These are phyloP conservation scores for Drosophila paranaensis DNA, from an alignment of 2,888 invertebrate species.

Conservation along the genomic window DNA sequence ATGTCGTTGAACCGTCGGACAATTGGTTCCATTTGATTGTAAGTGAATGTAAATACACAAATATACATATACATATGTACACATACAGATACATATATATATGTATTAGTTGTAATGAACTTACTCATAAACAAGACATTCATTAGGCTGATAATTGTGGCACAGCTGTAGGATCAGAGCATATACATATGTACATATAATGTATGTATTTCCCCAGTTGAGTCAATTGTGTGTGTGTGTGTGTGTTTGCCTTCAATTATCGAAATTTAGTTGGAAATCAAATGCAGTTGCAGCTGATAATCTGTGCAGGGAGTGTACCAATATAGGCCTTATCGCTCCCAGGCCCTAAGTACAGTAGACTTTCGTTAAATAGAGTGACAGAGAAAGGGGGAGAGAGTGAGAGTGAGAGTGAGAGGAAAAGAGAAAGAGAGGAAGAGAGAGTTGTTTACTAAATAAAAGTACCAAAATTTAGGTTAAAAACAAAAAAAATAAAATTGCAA, in stretches of 20 bases:
- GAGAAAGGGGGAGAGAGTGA: background rate
- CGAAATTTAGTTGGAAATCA: slow-evolving; percentile 13
- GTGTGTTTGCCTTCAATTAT: background rate
- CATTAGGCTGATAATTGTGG: slow-evolving; percentile 9
- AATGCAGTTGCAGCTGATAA: slow-evolving; percentile 24
- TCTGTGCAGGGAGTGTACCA: slow-evolving; percentile 9
- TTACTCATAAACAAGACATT: slow-evolving; percentile 11
- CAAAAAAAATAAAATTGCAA: background rate
- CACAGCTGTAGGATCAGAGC: background rate
- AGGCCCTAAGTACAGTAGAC: background rate
- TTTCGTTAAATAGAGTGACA: background rate
- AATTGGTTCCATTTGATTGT: slow-evolving; percentile 19
- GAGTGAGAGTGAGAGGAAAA: background rate
- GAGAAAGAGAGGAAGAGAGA: too few species aligned
- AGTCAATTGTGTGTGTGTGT: background rate
- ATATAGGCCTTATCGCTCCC: slow-evolving; percentile 9
- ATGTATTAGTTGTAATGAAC: background rate
- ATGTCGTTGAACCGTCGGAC: slow-evolving; percentile 58
- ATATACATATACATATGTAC: background rate
- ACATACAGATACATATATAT: background rate
- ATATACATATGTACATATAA: too few species aligned
- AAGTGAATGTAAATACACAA: background rate
- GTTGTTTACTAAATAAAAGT: background rate
- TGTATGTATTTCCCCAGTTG: background rate
- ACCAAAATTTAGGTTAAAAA: background rate